These are phyloP conservation scores for Mantis religiosa DNA, from an alignment of 2,888 invertebrate genomes.

Conservation along the genomic window DNA sequence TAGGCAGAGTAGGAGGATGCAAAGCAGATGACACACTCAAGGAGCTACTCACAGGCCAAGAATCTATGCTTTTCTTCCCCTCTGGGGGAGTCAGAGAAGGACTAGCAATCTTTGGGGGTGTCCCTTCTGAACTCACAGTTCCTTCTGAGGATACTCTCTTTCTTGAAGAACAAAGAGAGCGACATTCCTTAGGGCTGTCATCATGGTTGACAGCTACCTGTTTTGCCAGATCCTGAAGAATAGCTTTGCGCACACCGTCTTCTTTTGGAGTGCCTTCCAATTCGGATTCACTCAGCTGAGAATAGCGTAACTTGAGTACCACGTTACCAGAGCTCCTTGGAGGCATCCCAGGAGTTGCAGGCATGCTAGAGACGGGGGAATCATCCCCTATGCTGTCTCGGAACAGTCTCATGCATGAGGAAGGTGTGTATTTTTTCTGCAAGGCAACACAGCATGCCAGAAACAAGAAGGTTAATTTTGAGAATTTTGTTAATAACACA, in stretches of 20 bases:
- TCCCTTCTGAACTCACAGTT: not conserved
- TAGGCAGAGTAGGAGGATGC: slow-evolving; percentile 33
- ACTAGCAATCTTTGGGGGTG: slow-evolving; percentile 1
- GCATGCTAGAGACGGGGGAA: not conserved
- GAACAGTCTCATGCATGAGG: not conserved
- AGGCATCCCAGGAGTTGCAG: not conserved
- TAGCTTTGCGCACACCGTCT: not conserved
- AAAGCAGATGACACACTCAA: slow-evolving; percentile 9
- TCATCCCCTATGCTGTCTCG: slow-evolving; percentile 12
- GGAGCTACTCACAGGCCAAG: slow-evolving; percentile 17
- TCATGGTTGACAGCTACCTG: not conserved
- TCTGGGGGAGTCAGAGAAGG: not conserved
- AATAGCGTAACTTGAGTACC: not conserved
- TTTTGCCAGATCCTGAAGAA: slow-evolving; percentile 5
- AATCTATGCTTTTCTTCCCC: not conserved
- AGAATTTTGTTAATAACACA: not conserved
- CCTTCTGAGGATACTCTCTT: not conserved
- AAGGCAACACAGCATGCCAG: not conserved
- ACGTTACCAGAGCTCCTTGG: not conserved
- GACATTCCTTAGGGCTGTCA: not conserved
- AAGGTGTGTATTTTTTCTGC: slow-evolving; percentile 2
- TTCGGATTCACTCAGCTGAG: not conserved
- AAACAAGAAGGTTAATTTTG: not conserved
- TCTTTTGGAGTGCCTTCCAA: not conserved
- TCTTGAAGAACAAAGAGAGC: not conserved